phyloP scores from a whole-genome alignment of 2,888 invertebrate species.

The Cephus spinipes region DNA sequence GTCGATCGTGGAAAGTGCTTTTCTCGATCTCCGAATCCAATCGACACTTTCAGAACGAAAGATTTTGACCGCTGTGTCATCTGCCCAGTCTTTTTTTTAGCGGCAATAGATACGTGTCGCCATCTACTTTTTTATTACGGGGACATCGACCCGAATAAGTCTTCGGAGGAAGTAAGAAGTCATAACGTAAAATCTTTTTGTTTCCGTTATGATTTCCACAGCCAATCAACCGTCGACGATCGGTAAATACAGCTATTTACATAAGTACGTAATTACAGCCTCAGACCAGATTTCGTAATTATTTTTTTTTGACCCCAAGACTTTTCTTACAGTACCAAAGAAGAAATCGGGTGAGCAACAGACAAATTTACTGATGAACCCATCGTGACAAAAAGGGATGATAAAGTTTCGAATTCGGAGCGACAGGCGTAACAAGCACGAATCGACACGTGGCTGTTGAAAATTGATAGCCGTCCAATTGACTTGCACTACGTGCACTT shows the following conservation, averaged over 20 bases:
- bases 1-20: not conserved
- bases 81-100: not conserved
- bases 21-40: not conserved
- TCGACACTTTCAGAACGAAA: not conserved
- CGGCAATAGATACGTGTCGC: not conserved
- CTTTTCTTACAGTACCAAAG: not conserved
- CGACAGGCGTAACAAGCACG: not conserved
- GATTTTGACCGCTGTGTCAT: not conserved
- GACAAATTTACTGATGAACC: not conserved
- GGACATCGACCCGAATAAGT: not conserved
- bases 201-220: not conserved
- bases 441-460: not conserved
- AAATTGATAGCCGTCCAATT: not conserved
- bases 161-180: not conserved
- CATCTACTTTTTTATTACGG: not conserved
- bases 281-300: not conserved
- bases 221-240: not conserved
- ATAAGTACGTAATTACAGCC: not conserved
- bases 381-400: not conserved
- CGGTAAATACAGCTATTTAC: not conserved
- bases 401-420: not conserved
- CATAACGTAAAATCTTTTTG: not conserved
- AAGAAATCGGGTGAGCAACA: not conserved
- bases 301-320: not conserved
- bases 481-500: not conserved